Evolutionary conservation across 2,113 vertebrate genomes (phyloP).

Genomic region (Columbina picui): DNA sequence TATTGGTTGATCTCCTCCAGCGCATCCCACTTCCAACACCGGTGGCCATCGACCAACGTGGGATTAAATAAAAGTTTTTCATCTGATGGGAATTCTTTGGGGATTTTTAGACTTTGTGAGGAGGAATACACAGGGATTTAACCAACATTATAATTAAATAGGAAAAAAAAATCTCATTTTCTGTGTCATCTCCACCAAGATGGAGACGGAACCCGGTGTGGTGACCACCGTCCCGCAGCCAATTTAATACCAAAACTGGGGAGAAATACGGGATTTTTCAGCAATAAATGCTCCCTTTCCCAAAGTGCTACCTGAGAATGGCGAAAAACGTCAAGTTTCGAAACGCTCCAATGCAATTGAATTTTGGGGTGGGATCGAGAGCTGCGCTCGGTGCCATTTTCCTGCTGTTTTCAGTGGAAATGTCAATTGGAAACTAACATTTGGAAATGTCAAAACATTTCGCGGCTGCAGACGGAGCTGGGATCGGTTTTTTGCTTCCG

Average conservation of each 20-base stretch:
- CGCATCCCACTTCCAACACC: neutral
- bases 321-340: neutral
- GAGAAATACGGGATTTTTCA: neutral
- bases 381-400: slow-evolving; percentile 32
- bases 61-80: neutral
- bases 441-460: slow-evolving; percentile 68
- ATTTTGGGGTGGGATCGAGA: slow-evolving; percentile 47
- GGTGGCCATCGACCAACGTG: neutral
- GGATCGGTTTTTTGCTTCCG: neutral
- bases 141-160: neutral
- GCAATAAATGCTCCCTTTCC: neutral
- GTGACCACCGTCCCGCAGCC: accelerated
- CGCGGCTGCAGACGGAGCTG: slow-evolving; percentile 3
- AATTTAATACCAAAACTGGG: neutral
- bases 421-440: slow-evolving; percentile 64
- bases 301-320: neutral
- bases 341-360: slow-evolving; percentile 39
- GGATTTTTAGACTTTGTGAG: neutral
- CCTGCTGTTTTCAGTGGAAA: slow-evolving; percentile 52
- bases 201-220: accelerated
- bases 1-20: neutral
- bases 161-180: neutral
- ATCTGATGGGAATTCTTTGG: neutral
- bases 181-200: neutral
- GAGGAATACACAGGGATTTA: neutral